Evolutionary conservation across 2,113 vertebrate genomes (phyloP).

Genomic region (Acinonyx jubatus): DNA sequence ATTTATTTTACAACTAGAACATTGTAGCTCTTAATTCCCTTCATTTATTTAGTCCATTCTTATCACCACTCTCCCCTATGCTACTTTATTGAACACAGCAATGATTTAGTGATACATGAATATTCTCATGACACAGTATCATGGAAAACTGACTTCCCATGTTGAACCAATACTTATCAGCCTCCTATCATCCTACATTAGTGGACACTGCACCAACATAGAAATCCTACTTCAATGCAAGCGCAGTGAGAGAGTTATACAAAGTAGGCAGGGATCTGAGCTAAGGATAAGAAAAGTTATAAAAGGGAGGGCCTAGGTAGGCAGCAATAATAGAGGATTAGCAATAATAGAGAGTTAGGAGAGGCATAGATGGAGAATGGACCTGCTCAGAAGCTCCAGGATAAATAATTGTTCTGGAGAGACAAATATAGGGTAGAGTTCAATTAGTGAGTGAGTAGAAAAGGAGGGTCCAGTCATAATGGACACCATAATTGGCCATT

Average conservation of each 20-base stretch:
- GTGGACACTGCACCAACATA: not conserved
- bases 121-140: not conserved
- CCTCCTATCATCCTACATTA: not conserved
- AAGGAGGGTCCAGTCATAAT: not conserved
- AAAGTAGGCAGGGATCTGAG: not conserved
- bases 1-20: too few species aligned
- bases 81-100: not conserved
- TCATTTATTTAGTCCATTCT: not conserved
- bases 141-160: not conserved
- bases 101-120: not conserved
- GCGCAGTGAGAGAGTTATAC: not conserved
- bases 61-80: not conserved
- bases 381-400: not conserved
- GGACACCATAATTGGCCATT: not conserved
- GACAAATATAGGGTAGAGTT: not conserved
- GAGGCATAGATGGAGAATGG: not conserved
- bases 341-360: not conserved
- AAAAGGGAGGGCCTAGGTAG: not conserved
- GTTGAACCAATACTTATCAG: not conserved
- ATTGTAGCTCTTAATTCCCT: too few species aligned
- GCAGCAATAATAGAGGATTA: not conserved
- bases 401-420: not conserved
- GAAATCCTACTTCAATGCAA: not conserved
- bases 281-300: too few species aligned
- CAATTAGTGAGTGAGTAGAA: not conserved